Evolutionary conservation across 2,888 invertebrate genomes (phyloP).

Genomic region (Reticulitermes lucifugus): DNA sequence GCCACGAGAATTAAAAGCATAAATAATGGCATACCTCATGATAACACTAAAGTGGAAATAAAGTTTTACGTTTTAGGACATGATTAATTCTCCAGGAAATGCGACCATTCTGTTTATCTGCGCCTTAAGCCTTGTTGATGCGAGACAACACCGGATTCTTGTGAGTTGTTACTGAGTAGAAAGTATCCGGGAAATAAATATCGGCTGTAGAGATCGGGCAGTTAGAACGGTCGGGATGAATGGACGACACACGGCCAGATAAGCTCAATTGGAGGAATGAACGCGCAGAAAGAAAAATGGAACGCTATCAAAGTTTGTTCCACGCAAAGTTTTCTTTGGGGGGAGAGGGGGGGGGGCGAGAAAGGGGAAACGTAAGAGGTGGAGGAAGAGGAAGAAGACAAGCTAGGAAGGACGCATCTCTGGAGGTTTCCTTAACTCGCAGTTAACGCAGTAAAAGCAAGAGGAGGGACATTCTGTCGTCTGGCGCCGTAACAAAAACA

Average conservation of each 20-base stretch:
- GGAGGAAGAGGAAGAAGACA: too few relatives aligned
- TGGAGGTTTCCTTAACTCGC: constrained; percentile 28
- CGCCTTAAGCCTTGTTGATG: not conserved
- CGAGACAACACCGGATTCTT: not conserved
- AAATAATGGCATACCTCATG: too few relatives aligned
- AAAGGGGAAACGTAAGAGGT: not conserved
- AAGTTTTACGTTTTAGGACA: not conserved
- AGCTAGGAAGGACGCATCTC: constrained; percentile 4
- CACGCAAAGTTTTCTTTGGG: not conserved
- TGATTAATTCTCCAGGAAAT: not conserved
- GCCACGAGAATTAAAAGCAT: too few relatives aligned
- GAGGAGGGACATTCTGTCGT: not conserved
- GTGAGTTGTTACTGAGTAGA: not conserved
- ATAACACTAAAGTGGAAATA: too few relatives aligned
- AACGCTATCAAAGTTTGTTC: constrained; percentile 4
- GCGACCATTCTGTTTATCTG: not conserved
- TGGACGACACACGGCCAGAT: not conserved
- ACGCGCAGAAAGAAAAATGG: constrained; percentile 19
- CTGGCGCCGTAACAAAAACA: constrained; percentile 9
- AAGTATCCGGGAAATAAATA: not conserved
- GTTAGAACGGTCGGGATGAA: not conserved
- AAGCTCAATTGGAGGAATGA: constrained; percentile 21
- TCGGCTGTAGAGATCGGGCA: not conserved
- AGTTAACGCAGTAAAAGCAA: constrained; percentile 29
- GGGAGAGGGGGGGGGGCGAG: not conserved